Base-by-base conservation (phyloP, 1,140 invertebrate genomes). In the Sesamia nonagrioides region DNA sequence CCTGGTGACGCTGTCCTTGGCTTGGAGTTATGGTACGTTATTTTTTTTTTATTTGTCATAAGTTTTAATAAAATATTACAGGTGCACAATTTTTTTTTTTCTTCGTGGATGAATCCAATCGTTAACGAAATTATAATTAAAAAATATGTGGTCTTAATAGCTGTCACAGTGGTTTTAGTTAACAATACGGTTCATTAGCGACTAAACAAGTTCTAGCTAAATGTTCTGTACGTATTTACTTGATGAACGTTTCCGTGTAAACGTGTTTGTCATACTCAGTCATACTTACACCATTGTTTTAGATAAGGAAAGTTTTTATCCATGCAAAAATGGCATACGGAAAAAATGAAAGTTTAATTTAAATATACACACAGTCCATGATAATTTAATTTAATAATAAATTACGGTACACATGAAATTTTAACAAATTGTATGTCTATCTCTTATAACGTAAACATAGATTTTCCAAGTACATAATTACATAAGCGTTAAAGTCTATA, bases 21-120 rank as follows among this genome's bases (percentile, higher is more conserved):
- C 66, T 69, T 69, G 66, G 66, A 48, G 66, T 69, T 69, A 69
- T n/a, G 66, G 66, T 69, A 33, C 21, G 66, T 33, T 13, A n/a
- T 69, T 27, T 11, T n/a, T 50, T 9, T 45, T 48, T 33, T 33
- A 7, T 48, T 48, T 15, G 15, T 48, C 15, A 68, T 33, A 6
- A 2, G 8, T 68, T 27, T 27, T 1, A 27, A 27, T 27, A 27
- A 27, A 27, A 27, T 27, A 27, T 27, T 1, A 27, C 27, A 27
- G 27, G 3, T 27, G 27, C 3, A 27, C 27, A 27, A 27, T 27
- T 27, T 27, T 27, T 27, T 3, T 27, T 27, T 27, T 27, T 27
- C 1, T 27, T 27, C 27, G 3, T 27, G 35, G 56, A 60, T 42
- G 17, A 63, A 8, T n/a, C 35, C 35, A 63, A 3, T 17, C 15